Conservation (phyloP, 2,888 invertebrate genomes). For the Diarsia rubi region DNA sequence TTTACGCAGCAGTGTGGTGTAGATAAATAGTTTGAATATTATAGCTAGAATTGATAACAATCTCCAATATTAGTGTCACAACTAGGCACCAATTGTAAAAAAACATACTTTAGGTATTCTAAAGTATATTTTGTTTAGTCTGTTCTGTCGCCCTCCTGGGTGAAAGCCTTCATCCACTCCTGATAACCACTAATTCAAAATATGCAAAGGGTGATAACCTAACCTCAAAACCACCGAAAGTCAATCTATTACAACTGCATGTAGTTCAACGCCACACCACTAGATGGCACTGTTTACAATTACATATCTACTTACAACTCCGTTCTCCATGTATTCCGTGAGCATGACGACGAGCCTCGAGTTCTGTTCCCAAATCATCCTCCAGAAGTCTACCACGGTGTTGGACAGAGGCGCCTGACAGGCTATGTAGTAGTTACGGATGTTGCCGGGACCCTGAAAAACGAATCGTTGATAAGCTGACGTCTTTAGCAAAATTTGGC, state of each 20-base stretch:
- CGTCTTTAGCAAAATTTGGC: neutral
- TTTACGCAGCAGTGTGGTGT: neutral
- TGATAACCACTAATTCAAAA: neutral
- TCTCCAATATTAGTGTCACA: neutral
- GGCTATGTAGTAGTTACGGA: conserved; percentile 96
- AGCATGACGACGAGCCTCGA: conserved; percentile 97
- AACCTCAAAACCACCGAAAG: neutral
- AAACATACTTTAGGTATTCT: too few species aligned
- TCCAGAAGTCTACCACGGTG: conserved; percentile 97
- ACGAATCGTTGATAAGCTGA: neutral
- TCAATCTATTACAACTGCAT: neutral
- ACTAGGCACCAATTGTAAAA: too few species aligned
- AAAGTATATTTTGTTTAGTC: neutral
- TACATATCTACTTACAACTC: conserved; percentile 91
- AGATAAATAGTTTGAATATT: neutral
- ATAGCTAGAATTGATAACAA: neutral
- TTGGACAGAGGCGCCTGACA: conserved; percentile 97
- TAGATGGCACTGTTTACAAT: conserved; percentile 10
- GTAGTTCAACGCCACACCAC: neutral
- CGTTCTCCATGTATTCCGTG: conserved; percentile 97
- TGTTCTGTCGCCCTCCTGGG: neutral
- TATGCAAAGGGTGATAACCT: neutral
- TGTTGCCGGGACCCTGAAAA: conserved; percentile 95
- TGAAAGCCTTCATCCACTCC: neutral
- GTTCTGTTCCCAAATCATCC: conserved; percentile 99